These are phyloP conservation scores for Xenopus tropicalis DNA, from an alignment of 2,113 vertebrate genomes.

Conservation along the genomic window UCB_Xtro_10.0 CM004447.2:97237501-97238000, in stretches of 20 bases:
- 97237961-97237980: no score
- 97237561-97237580: no score
- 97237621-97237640: not conserved
- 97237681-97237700: constrained; percentile 23
- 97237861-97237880: constrained; percentile 4
- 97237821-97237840: constrained; percentile 4
- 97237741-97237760: constrained; percentile 25
- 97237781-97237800: constrained; percentile 19
- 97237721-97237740: constrained; percentile 17
- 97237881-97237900: constrained; percentile 12
- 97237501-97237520: no score
- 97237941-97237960: no score
- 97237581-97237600: no score
- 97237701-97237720: constrained; percentile 30
- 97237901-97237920: no score
- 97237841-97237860: constrained; percentile 13
- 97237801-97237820: constrained; percentile 10
- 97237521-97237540: no score
- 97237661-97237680: constrained; percentile 11
- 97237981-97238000: no score
- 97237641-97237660: not conserved
- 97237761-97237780: constrained; percentile 12
- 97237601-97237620: no score
- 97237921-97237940: no score
- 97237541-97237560: no score